Evolutionary conservation across 2,888 invertebrate genomes (phyloP).

Genomic region (Agrilus mali): DNA sequence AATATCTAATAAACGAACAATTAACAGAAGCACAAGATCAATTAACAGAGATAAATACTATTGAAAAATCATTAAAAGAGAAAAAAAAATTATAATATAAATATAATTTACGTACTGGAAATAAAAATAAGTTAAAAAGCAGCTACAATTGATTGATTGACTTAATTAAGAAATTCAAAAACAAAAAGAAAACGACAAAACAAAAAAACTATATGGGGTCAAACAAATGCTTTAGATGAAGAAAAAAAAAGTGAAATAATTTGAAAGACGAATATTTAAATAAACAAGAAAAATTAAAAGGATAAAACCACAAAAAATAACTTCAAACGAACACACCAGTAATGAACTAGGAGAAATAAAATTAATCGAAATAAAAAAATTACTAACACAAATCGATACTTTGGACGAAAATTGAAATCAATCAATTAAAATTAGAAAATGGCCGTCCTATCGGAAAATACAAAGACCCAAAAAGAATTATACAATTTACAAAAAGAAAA

Average conservation of each 20-base stretch:
- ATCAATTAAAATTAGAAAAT: slow-evolving; percentile 21
- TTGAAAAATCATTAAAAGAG: too few species aligned
- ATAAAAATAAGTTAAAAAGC: slow-evolving; percentile 32
- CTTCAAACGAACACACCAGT: slow-evolving; percentile 15
- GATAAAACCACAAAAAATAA: slow-evolving; percentile 19
- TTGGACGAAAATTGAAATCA: slow-evolving; percentile 27
- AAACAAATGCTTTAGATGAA: slow-evolving; percentile 27
- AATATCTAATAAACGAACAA: too few species aligned
- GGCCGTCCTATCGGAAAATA: slow-evolving; percentile 25
- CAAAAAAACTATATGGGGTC: slow-evolving; percentile 38
- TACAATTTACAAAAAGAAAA: slow-evolving; percentile 21
- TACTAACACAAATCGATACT: slow-evolving; percentile 32
- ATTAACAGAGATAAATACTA: too few species aligned
- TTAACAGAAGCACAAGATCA: too few species aligned
- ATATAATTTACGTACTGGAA: slow-evolving; percentile 11
- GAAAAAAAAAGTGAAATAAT: slow-evolving; percentile 23
- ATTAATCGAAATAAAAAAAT: slow-evolving; percentile 32
- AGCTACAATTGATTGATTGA: slow-evolving; percentile 37
- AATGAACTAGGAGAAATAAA: slow-evolving; percentile 38
- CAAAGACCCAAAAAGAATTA: slow-evolving; percentile 29
- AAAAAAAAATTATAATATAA: too few species aligned
- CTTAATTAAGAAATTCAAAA: slow-evolving; percentile 39
- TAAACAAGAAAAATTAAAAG: slow-evolving; percentile 19
- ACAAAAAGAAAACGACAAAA: slow-evolving; percentile 35
- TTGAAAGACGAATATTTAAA: slow-evolving; percentile 17